Evolutionary conservation across 1,140 invertebrate genomes (phyloP).

Genomic region (Chionoecetes opilio): DNA sequence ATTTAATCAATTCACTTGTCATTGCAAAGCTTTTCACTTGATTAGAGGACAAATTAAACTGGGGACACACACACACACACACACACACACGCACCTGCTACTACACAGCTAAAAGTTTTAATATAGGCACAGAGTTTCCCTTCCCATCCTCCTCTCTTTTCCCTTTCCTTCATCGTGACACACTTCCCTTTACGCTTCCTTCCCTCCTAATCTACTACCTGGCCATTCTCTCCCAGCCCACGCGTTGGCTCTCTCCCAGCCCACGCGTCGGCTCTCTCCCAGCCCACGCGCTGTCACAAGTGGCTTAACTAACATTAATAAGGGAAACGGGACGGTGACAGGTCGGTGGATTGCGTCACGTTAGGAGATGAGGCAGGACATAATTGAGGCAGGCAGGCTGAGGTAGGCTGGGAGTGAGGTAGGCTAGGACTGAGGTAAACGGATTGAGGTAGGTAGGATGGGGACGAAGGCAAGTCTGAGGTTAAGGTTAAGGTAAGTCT

Average conservation of each 20-base stretch:
- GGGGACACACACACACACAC: constrained; percentile 24
- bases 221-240: neutral
- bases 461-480: neutral
- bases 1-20: too few relatives aligned
- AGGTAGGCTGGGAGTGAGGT: neutral
- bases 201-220: neutral
- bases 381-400: neutral
- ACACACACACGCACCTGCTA: constrained; percentile 16
- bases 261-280: neutral
- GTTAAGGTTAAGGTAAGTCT: neutral
- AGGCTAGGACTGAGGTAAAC: neutral
- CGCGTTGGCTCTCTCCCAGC: neutral
- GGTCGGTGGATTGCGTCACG: too few relatives aligned
- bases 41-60: too few relatives aligned
- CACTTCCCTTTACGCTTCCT: neutral
- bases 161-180: neutral
- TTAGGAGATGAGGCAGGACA: too few relatives aligned
- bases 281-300: neutral
- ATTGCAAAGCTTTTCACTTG: too few relatives aligned
- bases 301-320: neutral
- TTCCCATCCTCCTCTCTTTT: neutral
- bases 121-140: neutral
- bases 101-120: neutral
- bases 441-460: too few relatives aligned
- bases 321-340: neutral